These are phyloP conservation scores for Microctonus aethiopoides DNA, from an alignment of 2,888 invertebrate genomes.

Conservation along the genomic window DNA sequence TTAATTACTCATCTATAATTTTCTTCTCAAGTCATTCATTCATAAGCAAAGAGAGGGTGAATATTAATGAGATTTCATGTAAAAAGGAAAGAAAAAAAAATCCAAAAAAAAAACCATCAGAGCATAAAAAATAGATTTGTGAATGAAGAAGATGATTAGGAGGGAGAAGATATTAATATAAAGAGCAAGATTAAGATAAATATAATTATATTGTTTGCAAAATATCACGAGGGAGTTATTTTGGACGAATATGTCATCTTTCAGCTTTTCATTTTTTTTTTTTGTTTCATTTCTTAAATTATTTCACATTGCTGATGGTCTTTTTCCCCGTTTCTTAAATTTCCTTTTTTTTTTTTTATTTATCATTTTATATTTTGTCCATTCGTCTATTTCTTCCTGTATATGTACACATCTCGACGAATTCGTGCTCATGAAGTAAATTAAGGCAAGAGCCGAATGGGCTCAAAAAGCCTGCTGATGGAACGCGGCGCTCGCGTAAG, in stretches of 20 bases:
- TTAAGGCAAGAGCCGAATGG: neutral
- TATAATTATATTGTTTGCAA: slow-evolving; percentile 21
- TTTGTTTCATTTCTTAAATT: slow-evolving; percentile 24
- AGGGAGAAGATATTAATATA: neutral
- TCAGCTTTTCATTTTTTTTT: slow-evolving; percentile 22
- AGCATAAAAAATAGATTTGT: slow-evolving; percentile 1
- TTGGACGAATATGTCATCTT: slow-evolving; percentile 41
- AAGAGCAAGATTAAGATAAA: neutral
- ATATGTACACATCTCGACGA: slow-evolving; percentile 10
- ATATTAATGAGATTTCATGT: neutral
- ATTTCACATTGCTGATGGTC: no score
- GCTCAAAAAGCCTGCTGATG: slow-evolving; percentile 22
- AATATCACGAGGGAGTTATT: slow-evolving; percentile 42
- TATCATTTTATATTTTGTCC: neutral
- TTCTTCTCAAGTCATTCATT: neutral
- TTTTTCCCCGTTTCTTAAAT: slow-evolving; percentile 29
- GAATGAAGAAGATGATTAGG: neutral
- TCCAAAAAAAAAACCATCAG: neutral
- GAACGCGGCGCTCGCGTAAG: slow-evolving; percentile 33
- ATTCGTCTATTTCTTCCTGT: neutral
- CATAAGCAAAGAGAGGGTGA: neutral
- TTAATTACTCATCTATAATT: slow-evolving; percentile 8
- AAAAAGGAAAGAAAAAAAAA: neutral
- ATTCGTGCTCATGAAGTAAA: slow-evolving; percentile 10
- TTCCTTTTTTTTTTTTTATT: neutral